These are phyloP conservation scores for Drosophila grimshawi DNA, from an alignment of 1,140 invertebrate species.

Conservation along the genomic window DNA sequence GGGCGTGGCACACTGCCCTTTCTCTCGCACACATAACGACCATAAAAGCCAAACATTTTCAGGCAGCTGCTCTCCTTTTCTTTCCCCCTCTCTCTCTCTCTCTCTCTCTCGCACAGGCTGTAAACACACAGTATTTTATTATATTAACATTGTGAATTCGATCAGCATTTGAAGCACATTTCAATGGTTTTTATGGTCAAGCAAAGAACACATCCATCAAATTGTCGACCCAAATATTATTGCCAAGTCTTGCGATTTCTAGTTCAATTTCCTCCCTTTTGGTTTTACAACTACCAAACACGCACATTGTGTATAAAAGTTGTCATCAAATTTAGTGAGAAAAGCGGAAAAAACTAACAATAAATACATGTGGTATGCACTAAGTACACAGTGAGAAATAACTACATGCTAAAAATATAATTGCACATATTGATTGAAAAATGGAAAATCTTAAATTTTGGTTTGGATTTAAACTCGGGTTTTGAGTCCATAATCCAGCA, in stretches of 20 bases:
- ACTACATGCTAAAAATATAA: too few relatives aligned
- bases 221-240: slow-evolving; percentile 71
- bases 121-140: slow-evolving; percentile 49
- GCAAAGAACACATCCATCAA: slow-evolving; percentile 73
- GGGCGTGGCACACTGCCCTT: slow-evolving; percentile 17
- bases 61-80: slow-evolving; percentile 42
- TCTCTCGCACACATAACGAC: slow-evolving; percentile 34
- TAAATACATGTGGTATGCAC: slow-evolving; percentile 12
- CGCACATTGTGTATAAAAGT: slow-evolving; percentile 33
- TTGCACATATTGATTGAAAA: neutral
- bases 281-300: neutral
- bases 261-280: neutral
- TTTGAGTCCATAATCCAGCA: too few relatives aligned
- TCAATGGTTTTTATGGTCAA: slow-evolving; percentile 77
- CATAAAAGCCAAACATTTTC: slow-evolving; percentile 77
- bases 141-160: slow-evolving; percentile 46
- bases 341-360: slow-evolving; percentile 28
- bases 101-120: slow-evolving; percentile 31
- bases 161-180: slow-evolving; percentile 76
- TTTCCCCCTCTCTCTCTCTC: neutral
- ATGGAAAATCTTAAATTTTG: neutral
- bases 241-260: slow-evolving; percentile 77
- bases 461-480: too few relatives aligned
- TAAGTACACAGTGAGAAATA: slow-evolving; percentile 1
- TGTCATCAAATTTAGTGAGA: slow-evolving; percentile 35